phyloP scores from a whole-genome alignment of 2,888 invertebrate genomes.

The Heteromyza rotundicornis region DNA sequence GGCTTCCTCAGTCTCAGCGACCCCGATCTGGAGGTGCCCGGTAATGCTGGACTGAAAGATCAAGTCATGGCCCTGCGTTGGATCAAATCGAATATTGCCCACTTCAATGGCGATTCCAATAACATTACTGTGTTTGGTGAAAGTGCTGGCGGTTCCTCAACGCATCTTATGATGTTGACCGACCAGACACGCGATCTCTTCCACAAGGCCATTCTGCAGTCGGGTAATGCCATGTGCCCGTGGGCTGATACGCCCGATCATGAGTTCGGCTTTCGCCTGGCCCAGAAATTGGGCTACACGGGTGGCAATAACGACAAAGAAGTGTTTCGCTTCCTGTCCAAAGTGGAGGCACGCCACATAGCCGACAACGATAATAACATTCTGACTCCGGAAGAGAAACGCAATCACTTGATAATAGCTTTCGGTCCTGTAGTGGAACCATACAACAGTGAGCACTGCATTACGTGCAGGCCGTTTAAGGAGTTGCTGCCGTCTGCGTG shows the following conservation, averaged over 20 bases:
- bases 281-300: constrained; percentile 54
- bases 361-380: constrained; percentile 41
- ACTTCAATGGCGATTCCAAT: constrained; percentile 64
- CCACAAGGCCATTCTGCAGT: constrained; percentile 59
- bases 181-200: constrained; percentile 62
- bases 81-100: constrained; percentile 63
- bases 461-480: constrained; percentile 46
- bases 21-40: constrained; percentile 63
- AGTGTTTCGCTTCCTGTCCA: constrained; percentile 38
- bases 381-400: constrained; percentile 45
- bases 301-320: constrained; percentile 54
- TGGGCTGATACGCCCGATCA: constrained; percentile 48
- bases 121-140: constrained; percentile 66
- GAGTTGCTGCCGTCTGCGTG: constrained; percentile 49
- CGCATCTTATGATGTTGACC: constrained; percentile 63
- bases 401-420: constrained; percentile 41
- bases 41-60: constrained; percentile 66
- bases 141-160: constrained; percentile 64
- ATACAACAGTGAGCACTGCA: constrained; percentile 47
- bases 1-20: constrained; percentile 65
- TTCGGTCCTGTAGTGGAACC: constrained; percentile 58
- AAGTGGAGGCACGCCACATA: constrained; percentile 36
- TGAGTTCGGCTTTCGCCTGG: constrained; percentile 52
- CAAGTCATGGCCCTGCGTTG: constrained; percentile 65
- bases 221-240: constrained; percentile 50